A percentile compares a stretch with the other conserved stretches of the same genome.
Conservation (phyloP, 64 coral and sea anemone species). For the Dendrophyllia cribrosa region DNA sequence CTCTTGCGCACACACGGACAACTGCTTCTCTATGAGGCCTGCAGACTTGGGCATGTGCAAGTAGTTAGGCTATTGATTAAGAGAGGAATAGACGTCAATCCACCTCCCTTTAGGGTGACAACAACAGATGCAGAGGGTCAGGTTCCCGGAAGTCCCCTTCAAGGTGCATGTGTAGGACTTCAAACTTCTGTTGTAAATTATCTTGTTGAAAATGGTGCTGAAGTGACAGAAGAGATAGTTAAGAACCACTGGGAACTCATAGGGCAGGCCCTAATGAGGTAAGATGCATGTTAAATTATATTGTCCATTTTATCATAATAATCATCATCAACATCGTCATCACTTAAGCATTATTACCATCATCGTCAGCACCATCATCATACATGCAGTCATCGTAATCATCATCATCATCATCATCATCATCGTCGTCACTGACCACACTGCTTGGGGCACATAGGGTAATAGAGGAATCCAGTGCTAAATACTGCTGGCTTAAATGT, state of each 20-base stretch:
- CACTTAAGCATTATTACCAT: no score
- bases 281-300: background rate
- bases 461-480: no score
- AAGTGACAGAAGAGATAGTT: constrained; percentile 73
- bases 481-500: no score
- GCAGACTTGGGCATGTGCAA: constrained; percentile 77
- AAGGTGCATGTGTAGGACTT: constrained; percentile 82
- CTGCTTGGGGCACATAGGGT: no score
- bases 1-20: constrained; percentile 71
- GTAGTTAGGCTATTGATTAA: constrained; percentile 82
- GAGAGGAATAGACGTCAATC: constrained; percentile 84
- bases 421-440: no score
- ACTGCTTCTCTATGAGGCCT: constrained; percentile 68
- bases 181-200: constrained; percentile 74
- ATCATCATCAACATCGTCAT: background rate
- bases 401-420: no score
- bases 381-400: no score
- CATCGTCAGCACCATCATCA: no score
- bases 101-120: background rate
- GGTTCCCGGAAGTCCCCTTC: constrained; percentile 48
- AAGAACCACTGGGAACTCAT: constrained; percentile 81
- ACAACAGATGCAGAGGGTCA: constrained; percentile 8
- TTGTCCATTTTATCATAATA: background rate
- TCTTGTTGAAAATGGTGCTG: constrained; percentile 93
- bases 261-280: constrained; percentile 88